phyloP scores from a whole-genome alignment of 2,113 vertebrate genomes.

The Lasiurus borealis region DNA sequence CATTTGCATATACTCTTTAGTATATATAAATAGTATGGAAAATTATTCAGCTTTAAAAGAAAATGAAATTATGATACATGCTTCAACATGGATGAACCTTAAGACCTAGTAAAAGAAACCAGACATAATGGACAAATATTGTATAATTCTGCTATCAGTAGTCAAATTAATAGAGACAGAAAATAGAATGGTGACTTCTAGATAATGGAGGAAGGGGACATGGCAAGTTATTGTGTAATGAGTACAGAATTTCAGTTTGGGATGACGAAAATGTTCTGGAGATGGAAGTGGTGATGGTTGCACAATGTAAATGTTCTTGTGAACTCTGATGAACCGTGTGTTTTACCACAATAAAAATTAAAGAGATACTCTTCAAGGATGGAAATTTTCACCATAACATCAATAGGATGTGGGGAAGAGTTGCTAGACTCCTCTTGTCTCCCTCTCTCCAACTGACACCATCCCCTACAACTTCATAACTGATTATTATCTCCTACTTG shows the following conservation, averaged over 20 bases:
- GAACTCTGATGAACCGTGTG: neutral
- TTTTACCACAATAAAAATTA: conserved; percentile 31
- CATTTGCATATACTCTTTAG: neutral
- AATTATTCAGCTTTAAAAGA: neutral
- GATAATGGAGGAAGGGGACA: neutral
- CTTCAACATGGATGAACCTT: neutral
- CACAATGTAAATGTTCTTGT: neutral
- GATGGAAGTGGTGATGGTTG: neutral
- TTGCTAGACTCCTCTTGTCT: neutral
- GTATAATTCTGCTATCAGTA: neutral
- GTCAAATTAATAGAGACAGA: conserved; percentile 37
- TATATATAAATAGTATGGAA: neutral
- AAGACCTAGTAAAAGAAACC: conserved; percentile 17
- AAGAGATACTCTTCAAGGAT: neutral
- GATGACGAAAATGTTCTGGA: neutral
- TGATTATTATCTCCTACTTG: neutral
- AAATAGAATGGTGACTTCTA: conserved; percentile 29
- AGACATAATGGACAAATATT: conserved; percentile 6
- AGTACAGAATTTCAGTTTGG: neutral
- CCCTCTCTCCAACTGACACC: neutral
- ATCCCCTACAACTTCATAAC: neutral
- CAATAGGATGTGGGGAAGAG: neutral
- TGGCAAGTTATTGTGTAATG: neutral
- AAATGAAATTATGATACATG: neutral
- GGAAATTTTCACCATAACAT: neutral